These are phyloP conservation scores for Lasioglossum zephyrum DNA, from an alignment of 2,888 invertebrate species.

Conservation along the genomic window DNA sequence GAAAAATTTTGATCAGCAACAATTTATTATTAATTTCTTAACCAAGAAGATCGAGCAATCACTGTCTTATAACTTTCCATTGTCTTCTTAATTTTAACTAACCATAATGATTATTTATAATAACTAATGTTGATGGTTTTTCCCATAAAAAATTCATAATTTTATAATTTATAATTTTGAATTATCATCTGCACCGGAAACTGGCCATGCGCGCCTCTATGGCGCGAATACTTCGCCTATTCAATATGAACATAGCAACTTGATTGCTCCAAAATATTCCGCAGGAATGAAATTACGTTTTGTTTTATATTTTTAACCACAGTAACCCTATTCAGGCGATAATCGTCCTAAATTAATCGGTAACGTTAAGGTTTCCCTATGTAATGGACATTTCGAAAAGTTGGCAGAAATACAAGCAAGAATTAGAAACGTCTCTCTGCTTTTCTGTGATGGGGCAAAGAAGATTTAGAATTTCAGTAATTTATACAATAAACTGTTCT, in stretches of 20 bases:
- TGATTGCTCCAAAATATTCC: neutral
- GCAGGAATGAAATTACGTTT: slow-evolving; percentile 8
- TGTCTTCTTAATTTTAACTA: neutral
- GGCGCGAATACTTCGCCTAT: neutral
- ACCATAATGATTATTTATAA: neutral
- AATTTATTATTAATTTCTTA: neutral
- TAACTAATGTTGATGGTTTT: neutral
- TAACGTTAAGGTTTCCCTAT: slow-evolving; percentile 51
- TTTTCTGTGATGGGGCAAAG: slow-evolving; percentile 66
- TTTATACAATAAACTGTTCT: slow-evolving; percentile 30
- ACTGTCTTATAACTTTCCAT: neutral
- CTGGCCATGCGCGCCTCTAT: neutral
- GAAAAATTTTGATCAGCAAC: neutral
- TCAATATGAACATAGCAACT: slow-evolving; percentile 21
- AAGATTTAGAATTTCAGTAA: slow-evolving; percentile 65
- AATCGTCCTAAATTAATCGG: slow-evolving; percentile 57
- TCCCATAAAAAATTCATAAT: neutral
- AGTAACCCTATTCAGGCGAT: slow-evolving; percentile 49
- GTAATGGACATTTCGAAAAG: slow-evolving; percentile 61
- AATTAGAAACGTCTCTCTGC: slow-evolving; percentile 55
- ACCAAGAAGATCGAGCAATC: neutral
- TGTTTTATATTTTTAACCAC: slow-evolving; percentile 25
- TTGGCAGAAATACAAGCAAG: slow-evolving; percentile 43
- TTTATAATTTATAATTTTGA: neutral
- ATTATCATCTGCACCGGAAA: neutral